These are phyloP conservation scores for Drosophila kanapiae DNA, from an alignment of 1,140 invertebrate species.

Conservation along the genomic window DNA sequence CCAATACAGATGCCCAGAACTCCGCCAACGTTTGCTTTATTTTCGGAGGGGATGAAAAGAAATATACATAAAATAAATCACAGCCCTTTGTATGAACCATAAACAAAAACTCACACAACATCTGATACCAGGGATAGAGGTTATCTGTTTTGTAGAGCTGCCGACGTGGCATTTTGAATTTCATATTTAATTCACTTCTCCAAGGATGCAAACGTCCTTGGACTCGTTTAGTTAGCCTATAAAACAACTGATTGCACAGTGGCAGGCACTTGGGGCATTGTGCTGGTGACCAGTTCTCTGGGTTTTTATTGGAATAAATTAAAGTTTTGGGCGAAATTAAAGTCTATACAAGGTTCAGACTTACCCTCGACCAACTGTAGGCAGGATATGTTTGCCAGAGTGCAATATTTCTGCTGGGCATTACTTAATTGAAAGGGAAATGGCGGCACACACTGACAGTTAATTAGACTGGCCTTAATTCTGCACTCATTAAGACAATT, in stretches of 20 bases:
- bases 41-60: not conserved
- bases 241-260: constrained; percentile 29
- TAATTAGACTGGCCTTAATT: constrained; percentile 41
- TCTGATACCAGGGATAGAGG: constrained; percentile 45
- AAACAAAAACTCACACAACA: constrained; percentile 37
- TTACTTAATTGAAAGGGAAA: constrained; percentile 32
- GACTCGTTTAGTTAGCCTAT: constrained; percentile 33
- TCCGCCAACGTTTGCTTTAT: constrained; percentile 64
- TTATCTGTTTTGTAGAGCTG: constrained; percentile 21
- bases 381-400: constrained; percentile 26
- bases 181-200: constrained; percentile 24
- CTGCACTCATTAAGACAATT: constrained; percentile 34
- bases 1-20: constrained; percentile 70
- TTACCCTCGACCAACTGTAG: constrained; percentile 42
- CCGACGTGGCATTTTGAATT: constrained; percentile 11
- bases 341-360: not conserved
- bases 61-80: not conserved
- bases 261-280: constrained; percentile 40
- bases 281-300: constrained; percentile 42
- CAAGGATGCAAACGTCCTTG: constrained; percentile 42
- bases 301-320: not conserved
- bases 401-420: constrained; percentile 24
- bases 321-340: not conserved
- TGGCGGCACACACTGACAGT: constrained; percentile 48
- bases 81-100: constrained; percentile 1